Evolutionary conservation across 2,888 invertebrate species (phyloP), one percentile per base, ranked within the genome.

Genomic region (Hydropsyche betteni): DNA sequence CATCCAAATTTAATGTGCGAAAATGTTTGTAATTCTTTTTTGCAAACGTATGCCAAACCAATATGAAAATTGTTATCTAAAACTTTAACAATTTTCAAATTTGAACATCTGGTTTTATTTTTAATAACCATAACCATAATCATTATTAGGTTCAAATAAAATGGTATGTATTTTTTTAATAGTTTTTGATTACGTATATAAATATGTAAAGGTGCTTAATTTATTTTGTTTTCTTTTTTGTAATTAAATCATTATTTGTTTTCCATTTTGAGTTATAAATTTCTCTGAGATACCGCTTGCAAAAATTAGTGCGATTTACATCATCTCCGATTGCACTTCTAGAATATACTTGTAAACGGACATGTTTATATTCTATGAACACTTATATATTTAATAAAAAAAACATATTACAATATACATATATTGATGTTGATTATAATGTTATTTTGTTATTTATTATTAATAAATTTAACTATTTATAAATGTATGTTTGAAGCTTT

Each of bases 391-490:
- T 50, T 44, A 64, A 51, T n/a, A 36, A 14, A 58, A 55, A 33
- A 55, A 55, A 12, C 58, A 61, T 72, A 50, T 68, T 74, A 69
- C 44, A 44, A 44, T 44, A 44, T 44, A 44, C 44, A 44, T 69
- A 70, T 73, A 76, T 74, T 77, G 76, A 78, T 77, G 77, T 79
- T 79, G 77, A 79, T 78, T 68, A 79, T 76, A 76, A 79, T 78
- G 76, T 79, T 78, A 77, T 77, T 75, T 78, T 76, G 77, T 79
- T 77, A 78, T 79, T 79, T 78, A 77, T 79, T 79, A 79, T 69
- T 72, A 79, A 83, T 61, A 81, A 81, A 78, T 81, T 82, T 71
- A 81, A 82, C 73, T 81, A 83, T 79, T 79, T 79, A 79, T 79
- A 79, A 80, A 79, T 79, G 77, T 79, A 78, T 52, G 12, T 50